Base-by-base conservation (phyloP, 2,888 invertebrate genomes). In the Drosophila melanosoma region DNA sequence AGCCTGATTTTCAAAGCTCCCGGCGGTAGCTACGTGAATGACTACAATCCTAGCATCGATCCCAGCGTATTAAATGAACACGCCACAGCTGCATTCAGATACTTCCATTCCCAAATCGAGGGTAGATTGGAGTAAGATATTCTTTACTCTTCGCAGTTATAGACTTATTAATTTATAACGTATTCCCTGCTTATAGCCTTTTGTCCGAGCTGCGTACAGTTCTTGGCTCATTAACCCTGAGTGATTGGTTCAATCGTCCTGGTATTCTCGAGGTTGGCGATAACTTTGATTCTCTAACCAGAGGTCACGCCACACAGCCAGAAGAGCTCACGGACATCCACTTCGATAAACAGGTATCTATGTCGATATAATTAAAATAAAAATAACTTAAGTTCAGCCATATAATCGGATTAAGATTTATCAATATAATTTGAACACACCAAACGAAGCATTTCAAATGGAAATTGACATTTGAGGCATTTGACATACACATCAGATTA, bases 231-330 rank as follows among this genome's bases (percentile, higher is more conserved):
- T 79, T 94, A 51, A 92, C 94, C 15, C 90, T 95, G 26, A 94
- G 94, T 76, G 94, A 94, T 84, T 94, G 94, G 93, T 94, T 94
- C 82, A 94, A 94, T 88, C 92, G 94, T 38, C 95, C 95, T 7
- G 93, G 93, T 51, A 93, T 95, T 61, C 92, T 95, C 65, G 95
- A 95, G 83, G 91, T 93, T 33, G 93, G 92, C 35, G 93, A 94
- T 68, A 94, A 94, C 83, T 96, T 97, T 86, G 96, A 97, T 91
- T 95, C 96, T 72, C 94, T 97, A 63, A 94, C 96, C 1, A 94
- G 97, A 93, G 97, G 97, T 10, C 94, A 98, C 88, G 94, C 96
- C 4, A 95, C 95, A 17, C 97, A 98, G 90, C 95, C 96, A 1
- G 95, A 97, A 92, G 95, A 96, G 87, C 95, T 94, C 79, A 95